Percentiles rank a stretch among this genome's conserved stretches.
Conservation (phyloP, 2,113 vertebrate species). For the Atractosteus spatula region DNA sequence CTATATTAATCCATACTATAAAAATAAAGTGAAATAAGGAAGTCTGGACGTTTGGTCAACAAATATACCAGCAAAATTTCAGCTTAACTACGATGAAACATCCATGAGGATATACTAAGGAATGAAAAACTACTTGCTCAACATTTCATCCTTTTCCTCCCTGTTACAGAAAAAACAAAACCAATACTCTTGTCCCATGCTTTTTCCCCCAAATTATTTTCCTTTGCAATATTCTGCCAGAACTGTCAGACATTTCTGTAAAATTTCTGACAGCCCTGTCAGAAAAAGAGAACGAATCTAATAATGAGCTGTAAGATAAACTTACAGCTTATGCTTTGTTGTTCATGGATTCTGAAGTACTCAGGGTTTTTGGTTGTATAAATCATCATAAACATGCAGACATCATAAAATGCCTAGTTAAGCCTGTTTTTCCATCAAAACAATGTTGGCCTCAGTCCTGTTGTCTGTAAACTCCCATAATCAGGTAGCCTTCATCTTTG, state of each 20-base stretch:
- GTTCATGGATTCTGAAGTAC: not conserved
- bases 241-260: not conserved
- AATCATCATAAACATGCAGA: not conserved
- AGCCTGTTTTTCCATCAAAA: conserved; percentile 1
- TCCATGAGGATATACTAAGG: too few relatives aligned
- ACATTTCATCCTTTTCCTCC: too few relatives aligned
- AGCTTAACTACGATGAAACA: too few relatives aligned
- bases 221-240: not conserved
- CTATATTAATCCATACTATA: too few relatives aligned
- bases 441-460: not conserved
- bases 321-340: not conserved
- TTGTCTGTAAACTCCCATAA: not conserved
- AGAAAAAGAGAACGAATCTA: not conserved
- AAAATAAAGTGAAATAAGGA: too few relatives aligned
- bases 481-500: not conserved
- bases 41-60: too few relatives aligned
- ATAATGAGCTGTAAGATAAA: not conserved
- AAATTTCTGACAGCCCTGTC: not conserved
- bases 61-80: too few relatives aligned
- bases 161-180: too few relatives aligned
- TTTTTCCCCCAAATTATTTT: not conserved
- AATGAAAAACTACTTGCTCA: too few relatives aligned
- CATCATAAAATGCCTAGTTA: not conserved
- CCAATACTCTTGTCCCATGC: not conserved
- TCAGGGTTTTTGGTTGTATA: conserved; percentile 2